Conservation (phyloP, 2,888 invertebrate species). For the Lasioglossum villosulum region DNA sequence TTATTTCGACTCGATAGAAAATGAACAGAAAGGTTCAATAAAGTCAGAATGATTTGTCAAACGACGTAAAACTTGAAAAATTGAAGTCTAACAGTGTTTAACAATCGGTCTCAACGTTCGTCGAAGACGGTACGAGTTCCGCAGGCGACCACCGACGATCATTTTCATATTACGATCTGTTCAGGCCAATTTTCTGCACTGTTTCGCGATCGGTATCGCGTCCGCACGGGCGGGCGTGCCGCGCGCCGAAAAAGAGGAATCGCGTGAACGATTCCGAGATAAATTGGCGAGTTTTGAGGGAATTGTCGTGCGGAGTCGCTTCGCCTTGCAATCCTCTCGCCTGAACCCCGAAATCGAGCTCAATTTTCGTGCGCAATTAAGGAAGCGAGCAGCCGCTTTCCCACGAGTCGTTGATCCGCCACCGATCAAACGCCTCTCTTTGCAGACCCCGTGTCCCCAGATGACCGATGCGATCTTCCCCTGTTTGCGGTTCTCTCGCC, state of each 20-base stretch:
- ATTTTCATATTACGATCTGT: neutral
- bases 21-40: no score
- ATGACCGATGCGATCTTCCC: conserved; percentile 39
- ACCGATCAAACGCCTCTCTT: conserved; percentile 32
- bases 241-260: neutral
- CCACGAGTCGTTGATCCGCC: conserved; percentile 44
- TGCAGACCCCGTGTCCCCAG: neutral
- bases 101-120: neutral
- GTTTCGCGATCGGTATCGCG: conserved; percentile 53
- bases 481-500: neutral
- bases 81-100: neutral
- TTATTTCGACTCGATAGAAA: no score
- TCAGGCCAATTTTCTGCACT: conserved; percentile 34
- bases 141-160: neutral
- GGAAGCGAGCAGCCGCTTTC: conserved; percentile 28
- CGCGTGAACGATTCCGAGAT: conserved; percentile 38
- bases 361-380: conserved; percentile 38
- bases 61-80: neutral
- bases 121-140: neutral
- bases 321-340: neutral
- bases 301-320: conserved; percentile 18
- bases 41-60: no score
- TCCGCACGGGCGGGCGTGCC: neutral
- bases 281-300: conserved; percentile 31
- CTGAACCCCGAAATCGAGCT: neutral